phyloP scores from a whole-genome alignment of 2,888 invertebrate species.

The Pedicia rivosa region DNA sequence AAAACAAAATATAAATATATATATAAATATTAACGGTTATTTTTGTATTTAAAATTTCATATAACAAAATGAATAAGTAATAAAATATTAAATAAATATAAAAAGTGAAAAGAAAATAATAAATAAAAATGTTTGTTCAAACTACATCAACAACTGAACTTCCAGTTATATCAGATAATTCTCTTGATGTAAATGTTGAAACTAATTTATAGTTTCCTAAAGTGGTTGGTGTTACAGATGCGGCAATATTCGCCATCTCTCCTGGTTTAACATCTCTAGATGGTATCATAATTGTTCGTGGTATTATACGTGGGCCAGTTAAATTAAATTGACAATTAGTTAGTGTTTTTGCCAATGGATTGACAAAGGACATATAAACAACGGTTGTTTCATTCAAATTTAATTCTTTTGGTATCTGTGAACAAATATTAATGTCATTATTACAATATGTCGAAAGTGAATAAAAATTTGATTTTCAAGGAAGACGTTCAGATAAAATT shows the following conservation, averaged over 20 bases:
- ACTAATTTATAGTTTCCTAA: conserved; percentile 48
- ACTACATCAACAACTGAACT: too few relatives aligned
- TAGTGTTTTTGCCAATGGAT: conserved; percentile 47
- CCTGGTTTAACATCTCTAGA: conserved; percentile 39
- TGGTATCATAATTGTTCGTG: conserved; percentile 37
- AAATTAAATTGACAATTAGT: conserved; percentile 52
- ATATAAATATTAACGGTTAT: neutral
- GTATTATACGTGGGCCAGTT: conserved; percentile 49
- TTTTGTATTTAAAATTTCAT: neutral
- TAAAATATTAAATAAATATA: neutral
- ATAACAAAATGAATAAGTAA: neutral
- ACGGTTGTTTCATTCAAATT: conserved; percentile 37
- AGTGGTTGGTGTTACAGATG: conserved; percentile 42
- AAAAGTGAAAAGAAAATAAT: neutral
- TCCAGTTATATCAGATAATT: conserved; percentile 54
- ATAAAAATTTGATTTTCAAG: neutral
- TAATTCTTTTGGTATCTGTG: conserved; percentile 41
- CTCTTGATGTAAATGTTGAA: conserved; percentile 51
- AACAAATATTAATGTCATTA: conserved; percentile 1
- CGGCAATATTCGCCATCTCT: conserved; percentile 35
- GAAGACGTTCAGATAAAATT: conserved; percentile 6
- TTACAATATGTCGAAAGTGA: conserved; percentile 5
- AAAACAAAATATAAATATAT: neutral
- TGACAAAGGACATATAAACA: conserved; percentile 44
- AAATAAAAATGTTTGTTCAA: too few relatives aligned